Conservation (phyloP, 1,140 invertebrate species). For the Zaprionus africanus region DNA sequence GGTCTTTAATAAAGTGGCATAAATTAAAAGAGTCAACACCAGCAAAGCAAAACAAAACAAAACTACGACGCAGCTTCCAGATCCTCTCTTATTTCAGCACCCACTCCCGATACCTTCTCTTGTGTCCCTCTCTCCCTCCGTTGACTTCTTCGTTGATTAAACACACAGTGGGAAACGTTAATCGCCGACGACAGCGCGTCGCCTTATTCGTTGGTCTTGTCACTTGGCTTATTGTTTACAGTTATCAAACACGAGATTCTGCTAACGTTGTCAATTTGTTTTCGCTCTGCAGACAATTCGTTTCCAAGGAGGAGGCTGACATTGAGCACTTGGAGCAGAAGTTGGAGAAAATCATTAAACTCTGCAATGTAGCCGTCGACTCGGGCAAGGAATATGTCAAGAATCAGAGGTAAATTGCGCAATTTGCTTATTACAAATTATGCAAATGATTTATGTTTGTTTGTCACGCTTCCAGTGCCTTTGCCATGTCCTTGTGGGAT, state of each 20-base stretch:
- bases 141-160: conserved; percentile 49
- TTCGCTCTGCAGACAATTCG: conserved; percentile 87
- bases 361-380: conserved; percentile 93
- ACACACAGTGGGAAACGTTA: conserved; percentile 47
- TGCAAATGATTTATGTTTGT: conserved; percentile 41
- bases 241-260: conserved; percentile 43
- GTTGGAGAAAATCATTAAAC: conserved; percentile 95
- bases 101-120: neutral
- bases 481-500: conserved; percentile 93
- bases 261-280: conserved; percentile 62
- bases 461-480: conserved; percentile 86
- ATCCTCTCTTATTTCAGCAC: neutral
- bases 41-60: conserved; percentile 38
- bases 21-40: conserved; percentile 73
- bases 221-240: conserved; percentile 57
- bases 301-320: conserved; percentile 93
- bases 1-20: conserved; percentile 61
- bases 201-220: conserved; percentile 4
- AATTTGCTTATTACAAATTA: conserved; percentile 30
- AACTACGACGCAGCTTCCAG: conserved; percentile 27
- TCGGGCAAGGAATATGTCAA: conserved; percentile 93
- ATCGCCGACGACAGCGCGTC: conserved; percentile 37
- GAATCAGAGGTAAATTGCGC: conserved; percentile 90
- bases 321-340: conserved; percentile 94
- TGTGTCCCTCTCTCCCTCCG: neutral